A percentile compares a stretch with the other conserved stretches of the same genome.
Evolutionary conservation across 2,888 invertebrate species (phyloP).

Genomic region (Thelaira solivaga): DNA sequence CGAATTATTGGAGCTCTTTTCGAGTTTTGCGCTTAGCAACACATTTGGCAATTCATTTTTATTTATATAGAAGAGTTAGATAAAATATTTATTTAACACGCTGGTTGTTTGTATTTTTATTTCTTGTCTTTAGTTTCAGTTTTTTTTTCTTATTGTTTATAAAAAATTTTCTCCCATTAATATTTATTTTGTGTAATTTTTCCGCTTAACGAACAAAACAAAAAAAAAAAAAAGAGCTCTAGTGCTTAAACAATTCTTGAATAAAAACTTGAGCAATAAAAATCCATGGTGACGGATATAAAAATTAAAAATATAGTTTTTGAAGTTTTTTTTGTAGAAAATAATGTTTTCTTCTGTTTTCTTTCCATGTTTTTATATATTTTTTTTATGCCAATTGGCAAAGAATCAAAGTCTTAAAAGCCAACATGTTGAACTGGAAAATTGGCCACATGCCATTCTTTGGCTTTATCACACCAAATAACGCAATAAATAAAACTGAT

Average conservation of each 20-base stretch:
- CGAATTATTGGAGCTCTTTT: too few species aligned
- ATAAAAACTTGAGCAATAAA: conserved; percentile 11
- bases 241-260: conserved; percentile 1
- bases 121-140: too few species aligned
- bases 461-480: conserved; percentile 14
- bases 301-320: too few species aligned
- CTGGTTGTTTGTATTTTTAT: too few species aligned
- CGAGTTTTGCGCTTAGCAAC: too few species aligned
- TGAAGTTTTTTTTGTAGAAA: conserved; percentile 1
- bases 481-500: background rate
- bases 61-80: too few species aligned
- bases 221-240: too few species aligned
- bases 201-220: background rate
- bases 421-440: conserved; percentile 18
- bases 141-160: background rate
- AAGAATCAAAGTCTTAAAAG: conserved; percentile 13
- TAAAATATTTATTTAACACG: too few species aligned
- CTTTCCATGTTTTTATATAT: too few species aligned
- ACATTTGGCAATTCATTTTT: too few species aligned
- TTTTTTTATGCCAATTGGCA: conserved; percentile 24
- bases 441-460: conserved; percentile 30
- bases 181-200: conserved; percentile 13
- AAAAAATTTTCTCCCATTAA: conserved; percentile 2
- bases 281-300: background rate
- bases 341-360: background rate